Evolutionary conservation across 2,888 invertebrate species (phyloP).

Genomic region (Pterostichus niger): DNA sequence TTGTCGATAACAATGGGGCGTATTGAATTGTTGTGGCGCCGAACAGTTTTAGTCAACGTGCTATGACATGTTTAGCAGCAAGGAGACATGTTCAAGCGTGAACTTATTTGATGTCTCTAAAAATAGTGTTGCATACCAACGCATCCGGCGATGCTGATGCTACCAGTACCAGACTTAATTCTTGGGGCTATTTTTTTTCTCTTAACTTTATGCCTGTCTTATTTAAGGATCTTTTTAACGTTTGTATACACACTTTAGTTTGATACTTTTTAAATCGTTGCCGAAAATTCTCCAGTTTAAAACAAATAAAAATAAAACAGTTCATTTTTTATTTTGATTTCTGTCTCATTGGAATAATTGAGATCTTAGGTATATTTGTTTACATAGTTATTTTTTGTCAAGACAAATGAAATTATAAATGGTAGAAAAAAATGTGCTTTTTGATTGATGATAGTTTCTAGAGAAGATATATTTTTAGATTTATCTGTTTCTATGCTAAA

Average conservation of each 20-base stretch:
- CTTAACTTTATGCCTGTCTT: constrained; percentile 41
- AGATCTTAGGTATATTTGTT: neutral
- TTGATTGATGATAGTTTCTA: neutral
- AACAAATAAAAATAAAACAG: neutral
- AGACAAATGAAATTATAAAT: too few relatives aligned
- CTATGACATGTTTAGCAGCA: constrained; percentile 23
- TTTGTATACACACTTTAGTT: constrained; percentile 5
- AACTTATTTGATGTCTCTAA: constrained; percentile 54
- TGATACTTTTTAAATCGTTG: constrained; percentile 22
- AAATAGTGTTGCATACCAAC: constrained; percentile 63
- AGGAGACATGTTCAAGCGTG: constrained; percentile 42
- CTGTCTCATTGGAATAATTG: neutral
- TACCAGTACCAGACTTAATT: constrained; percentile 57
- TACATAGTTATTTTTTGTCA: neutral
- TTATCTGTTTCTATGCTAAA: constrained; percentile 17
- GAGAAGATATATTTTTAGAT: constrained; percentile 7
- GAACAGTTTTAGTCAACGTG: constrained; percentile 21
- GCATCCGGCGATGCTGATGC: constrained; percentile 52
- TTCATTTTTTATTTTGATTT: neutral
- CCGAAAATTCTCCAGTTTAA: neutral
- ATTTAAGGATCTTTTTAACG: constrained; percentile 38
- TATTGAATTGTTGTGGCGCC: constrained; percentile 39
- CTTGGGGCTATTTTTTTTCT: constrained; percentile 29
- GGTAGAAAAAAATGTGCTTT: too few relatives aligned
- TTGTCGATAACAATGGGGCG: constrained; percentile 16